Evolutionary conservation across 1,140 invertebrate species (phyloP), one percentile per base, ranked within the genome.

Genomic region (Cheumatopsyche charites): DNA sequence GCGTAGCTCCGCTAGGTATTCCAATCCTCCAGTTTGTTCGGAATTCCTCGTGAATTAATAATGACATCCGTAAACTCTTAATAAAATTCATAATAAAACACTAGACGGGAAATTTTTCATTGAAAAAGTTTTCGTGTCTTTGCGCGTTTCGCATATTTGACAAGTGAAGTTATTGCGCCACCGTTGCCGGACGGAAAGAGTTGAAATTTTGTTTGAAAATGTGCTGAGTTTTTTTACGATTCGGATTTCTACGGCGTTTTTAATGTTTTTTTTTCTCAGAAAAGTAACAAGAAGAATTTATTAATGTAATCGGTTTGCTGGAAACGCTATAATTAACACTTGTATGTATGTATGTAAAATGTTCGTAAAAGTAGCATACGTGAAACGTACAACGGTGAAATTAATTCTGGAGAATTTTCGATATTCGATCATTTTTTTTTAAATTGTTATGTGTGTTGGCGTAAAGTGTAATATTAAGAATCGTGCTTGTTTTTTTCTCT

Each of bases 61-160:
- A 58, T 58, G 55, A 58, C 55, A 58, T 58, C 55, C 55, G 55
- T 58, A 58, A 58, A 58, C 55, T 58, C 55, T 58, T 58, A 58
- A 58, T 58, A 58, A 58, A 58, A 58, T 58, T 58, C 55, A 58
- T 58, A 58, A 58, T 58, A 58, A 58, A 58, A 58, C 55, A 58
- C 55, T 25, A 23, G 55, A 23, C 17, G 21, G 55, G 55, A 23
- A 26, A 58, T 58, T 58, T 58, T 36, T 58, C 55, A 58, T 58
- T 58, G 55, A 58, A 58, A 58, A 58, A 58, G 55, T 58, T 58
- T 58, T 23, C 21, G 23, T 58, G 55, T 58, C 55, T 58, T 26
- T 23, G 55, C 55, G 21, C 55, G 55, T 58, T 58, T 58, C 55
- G 55, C 55, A 58, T 58, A 58, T 58, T 58, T 58, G 55, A 58